phyloP scores from a whole-genome alignment of 1,140 invertebrate species.

The Scaptodrosophila lebanonensis region DNA sequence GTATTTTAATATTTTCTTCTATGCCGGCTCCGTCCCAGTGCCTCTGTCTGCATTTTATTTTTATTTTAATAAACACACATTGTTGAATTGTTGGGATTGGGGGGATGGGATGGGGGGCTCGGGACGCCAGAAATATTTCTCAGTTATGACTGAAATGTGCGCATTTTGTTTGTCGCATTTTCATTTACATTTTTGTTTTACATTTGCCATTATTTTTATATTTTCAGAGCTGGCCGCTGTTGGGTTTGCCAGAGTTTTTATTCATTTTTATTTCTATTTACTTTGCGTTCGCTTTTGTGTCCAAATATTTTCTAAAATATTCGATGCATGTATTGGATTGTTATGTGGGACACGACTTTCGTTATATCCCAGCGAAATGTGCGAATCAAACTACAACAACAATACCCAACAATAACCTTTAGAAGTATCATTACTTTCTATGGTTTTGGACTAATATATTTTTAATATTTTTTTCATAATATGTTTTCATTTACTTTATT shows the following conservation, averaged over 20 bases:
- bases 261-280: constrained; percentile 24
- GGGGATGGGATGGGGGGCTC: background rate
- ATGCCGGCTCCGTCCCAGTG: no score
- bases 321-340: constrained; percentile 47
- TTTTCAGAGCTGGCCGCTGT: constrained; percentile 16
- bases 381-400: no score
- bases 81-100: background rate
- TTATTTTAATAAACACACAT: constrained; percentile 55
- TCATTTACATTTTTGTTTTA: constrained; percentile 31
- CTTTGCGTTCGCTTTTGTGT: background rate
- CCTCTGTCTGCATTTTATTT: no score
- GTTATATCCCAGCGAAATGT: constrained; percentile 29
- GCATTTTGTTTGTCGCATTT: constrained; percentile 6
- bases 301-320: constrained; percentile 64
- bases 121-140: constrained; percentile 47
- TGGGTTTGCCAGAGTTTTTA: constrained; percentile 12
- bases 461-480: no score
- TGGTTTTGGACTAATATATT: no score
- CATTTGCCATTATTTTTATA: constrained; percentile 20
- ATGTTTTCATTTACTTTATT: no score
- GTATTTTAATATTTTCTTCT: constrained; percentile 35
- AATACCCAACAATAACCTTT: no score
- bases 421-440: no score
- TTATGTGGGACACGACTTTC: constrained; percentile 46
- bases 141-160: constrained; percentile 70